Base-by-base conservation (phyloP, 2,113 vertebrate species). In the Prionailurus bengalensis region DNA sequence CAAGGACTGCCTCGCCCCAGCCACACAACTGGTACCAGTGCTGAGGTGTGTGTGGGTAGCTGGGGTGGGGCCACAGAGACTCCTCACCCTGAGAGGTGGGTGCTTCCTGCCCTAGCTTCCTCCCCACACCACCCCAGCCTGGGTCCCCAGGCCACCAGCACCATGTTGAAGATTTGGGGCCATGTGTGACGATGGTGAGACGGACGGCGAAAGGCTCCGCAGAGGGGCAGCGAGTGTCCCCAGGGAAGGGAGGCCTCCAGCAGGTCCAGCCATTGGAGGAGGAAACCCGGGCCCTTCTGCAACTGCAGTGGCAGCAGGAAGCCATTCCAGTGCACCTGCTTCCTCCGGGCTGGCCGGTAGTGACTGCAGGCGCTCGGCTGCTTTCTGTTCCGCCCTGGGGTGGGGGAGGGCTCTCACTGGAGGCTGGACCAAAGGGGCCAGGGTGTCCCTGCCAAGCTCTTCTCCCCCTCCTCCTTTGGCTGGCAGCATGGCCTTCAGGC, bases 291-390 rank as follows among this genome's bases (percentile, higher is more conserved):
- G 91, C 81, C 83, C 31, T 90, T 82, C 31, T 96, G 66, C 84
- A 88, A 94, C 70, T 82, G 78, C 85, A 70, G 84, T 14, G 78
- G 94, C 61, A 73, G 96, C 95, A 97, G 98, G 98, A 98, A 98
- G 97, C 91, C 66, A n/a, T 94, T 88, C 97, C 85, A 83, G 85
- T 23, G 61, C 97, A 98, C 97, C 98, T 98, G 98, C 98, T 98
- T 98, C 98, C 97, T 97, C 84, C 13, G 0, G 71, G 91, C 87
- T 29, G 29, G 63, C 53, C 2, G 12, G 89, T 19, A 31, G 70
- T 17, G 76, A 42, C 21, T 13, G n/a, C 51, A 5, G 84, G 66
- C 23, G 1, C 74, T 76, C 1, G 27, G 70, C 83, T 74, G 92
- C 95, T 97, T 97, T 98, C 95, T 97, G 61, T 96, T 96, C 94